These are phyloP conservation scores for Isurus oxyrinchus DNA, from an alignment of 2,113 vertebrate species.

Conservation along the genomic window DNA sequence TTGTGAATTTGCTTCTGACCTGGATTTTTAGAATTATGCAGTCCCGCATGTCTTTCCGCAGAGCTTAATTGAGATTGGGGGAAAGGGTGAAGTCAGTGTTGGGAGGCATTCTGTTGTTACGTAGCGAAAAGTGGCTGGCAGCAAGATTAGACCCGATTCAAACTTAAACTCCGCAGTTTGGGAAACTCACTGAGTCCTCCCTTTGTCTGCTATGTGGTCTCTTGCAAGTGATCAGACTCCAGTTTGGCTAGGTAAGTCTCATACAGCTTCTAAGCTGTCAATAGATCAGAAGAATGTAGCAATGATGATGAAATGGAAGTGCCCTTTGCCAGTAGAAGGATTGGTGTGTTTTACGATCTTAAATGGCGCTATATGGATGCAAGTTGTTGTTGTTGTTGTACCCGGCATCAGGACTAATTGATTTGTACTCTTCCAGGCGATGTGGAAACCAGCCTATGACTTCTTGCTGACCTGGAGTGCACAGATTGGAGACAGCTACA, in stretches of 20 bases:
- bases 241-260: neutral
- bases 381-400: neutral
- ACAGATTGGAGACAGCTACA: conserved; percentile 92
- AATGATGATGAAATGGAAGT: neutral
- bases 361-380: neutral
- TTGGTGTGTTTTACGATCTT: too few species aligned
- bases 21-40: neutral
- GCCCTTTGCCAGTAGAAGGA: neutral
- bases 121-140: neutral
- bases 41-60: neutral
- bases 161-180: neutral
- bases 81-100: neutral
- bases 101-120: neutral
- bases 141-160: neutral
- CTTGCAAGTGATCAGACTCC: neutral
- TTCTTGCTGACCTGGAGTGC: conserved; percentile 93
- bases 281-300: neutral
- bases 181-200: neutral
- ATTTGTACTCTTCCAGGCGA: conserved; percentile 62
- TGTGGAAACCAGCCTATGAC: conserved; percentile 97
- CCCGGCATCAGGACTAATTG: neutral
- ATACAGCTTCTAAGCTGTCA: neutral
- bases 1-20: neutral
- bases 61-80: neutral
- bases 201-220: neutral